phyloP scores from a whole-genome alignment of 2,888 invertebrate species.

The Polymixis lichenea region DNA sequence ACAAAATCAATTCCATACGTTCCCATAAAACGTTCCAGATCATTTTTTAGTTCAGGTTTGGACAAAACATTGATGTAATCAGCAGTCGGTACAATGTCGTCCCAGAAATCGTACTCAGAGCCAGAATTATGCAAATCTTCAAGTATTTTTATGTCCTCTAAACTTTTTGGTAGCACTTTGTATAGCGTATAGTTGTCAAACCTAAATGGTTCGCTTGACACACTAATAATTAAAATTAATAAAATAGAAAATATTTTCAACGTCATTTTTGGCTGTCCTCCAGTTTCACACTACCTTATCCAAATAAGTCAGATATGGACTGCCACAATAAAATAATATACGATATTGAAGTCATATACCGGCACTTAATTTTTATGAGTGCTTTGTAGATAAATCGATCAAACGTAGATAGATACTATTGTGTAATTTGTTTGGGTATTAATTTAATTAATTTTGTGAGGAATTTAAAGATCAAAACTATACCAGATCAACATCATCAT shows the following conservation, averaged over 20 bases:
- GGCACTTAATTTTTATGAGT: slow-evolving; percentile 48
- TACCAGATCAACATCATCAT: too few species aligned
- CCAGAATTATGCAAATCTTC: slow-evolving; percentile 83
- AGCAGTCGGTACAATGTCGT: slow-evolving; percentile 75
- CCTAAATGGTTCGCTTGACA: slow-evolving; percentile 73
- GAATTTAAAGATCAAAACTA: not conserved
- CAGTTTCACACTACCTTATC: not conserved
- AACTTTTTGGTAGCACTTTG: slow-evolving; percentile 87
- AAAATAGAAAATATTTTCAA: slow-evolving; percentile 59
- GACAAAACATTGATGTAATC: slow-evolving; percentile 85
- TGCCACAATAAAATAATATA: slow-evolving; percentile 25
- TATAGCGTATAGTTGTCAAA: slow-evolving; percentile 88
- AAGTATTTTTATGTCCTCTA: slow-evolving; percentile 86
- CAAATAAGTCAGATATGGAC: slow-evolving; percentile 12
- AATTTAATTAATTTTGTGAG: not conserved
- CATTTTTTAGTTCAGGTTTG: slow-evolving; percentile 78
- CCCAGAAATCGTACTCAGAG: slow-evolving; percentile 86
- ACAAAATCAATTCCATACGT: slow-evolving; percentile 80
- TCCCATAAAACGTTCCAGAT: slow-evolving; percentile 80
- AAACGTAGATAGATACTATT: not conserved
- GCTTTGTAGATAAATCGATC: slow-evolving; percentile 13
- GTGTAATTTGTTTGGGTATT: not conserved
- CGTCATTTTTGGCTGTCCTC: slow-evolving; percentile 60
- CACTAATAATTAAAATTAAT: slow-evolving; percentile 52
- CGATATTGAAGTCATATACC: slow-evolving; percentile 29